These are phyloP conservation scores for Tinamus major DNA, from an alignment of 2,797 vertebrate genomes.

Conservation along the genomic window DNA sequence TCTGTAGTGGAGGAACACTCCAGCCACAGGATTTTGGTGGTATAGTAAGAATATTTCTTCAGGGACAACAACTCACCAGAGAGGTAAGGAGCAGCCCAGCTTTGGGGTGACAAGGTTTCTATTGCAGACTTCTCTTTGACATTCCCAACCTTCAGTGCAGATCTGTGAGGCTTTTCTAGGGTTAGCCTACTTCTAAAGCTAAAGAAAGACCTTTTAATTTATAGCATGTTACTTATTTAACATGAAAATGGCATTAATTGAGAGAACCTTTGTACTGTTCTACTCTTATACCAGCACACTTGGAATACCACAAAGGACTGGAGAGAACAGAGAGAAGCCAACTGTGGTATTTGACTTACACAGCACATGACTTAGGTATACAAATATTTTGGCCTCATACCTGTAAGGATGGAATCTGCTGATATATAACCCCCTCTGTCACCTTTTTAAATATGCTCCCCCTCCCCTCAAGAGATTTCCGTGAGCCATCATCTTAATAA, in stretches of 20 bases:
- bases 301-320: not conserved
- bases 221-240: slow-evolving; percentile 67
- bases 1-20: not conserved
- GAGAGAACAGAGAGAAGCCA: not conserved
- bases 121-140: slow-evolving; percentile 54
- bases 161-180: slow-evolving; percentile 60
- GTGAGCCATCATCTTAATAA: not conserved
- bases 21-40: slow-evolving; percentile 12
- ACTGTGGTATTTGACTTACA: not conserved
- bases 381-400: not conserved
- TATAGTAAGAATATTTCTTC: slow-evolving; percentile 53
- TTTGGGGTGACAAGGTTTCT: slow-evolving; percentile 51
- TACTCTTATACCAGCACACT: not conserved
- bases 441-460: not conserved
- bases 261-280: not conserved
- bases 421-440: not conserved
- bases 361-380: not conserved
- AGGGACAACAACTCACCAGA: slow-evolving; percentile 46
- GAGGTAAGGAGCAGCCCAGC: slow-evolving; percentile 50
- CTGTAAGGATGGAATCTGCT: not conserved
- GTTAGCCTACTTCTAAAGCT: slow-evolving; percentile 64
- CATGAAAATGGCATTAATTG: slow-evolving; percentile 49
- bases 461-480: not conserved
- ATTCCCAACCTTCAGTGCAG: slow-evolving; percentile 64
- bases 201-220: slow-evolving; percentile 65